These are phyloP conservation scores for Archocentrus centrarchus DNA, from an alignment of 2,113 vertebrate genomes.

Conservation along the genomic window DNA sequence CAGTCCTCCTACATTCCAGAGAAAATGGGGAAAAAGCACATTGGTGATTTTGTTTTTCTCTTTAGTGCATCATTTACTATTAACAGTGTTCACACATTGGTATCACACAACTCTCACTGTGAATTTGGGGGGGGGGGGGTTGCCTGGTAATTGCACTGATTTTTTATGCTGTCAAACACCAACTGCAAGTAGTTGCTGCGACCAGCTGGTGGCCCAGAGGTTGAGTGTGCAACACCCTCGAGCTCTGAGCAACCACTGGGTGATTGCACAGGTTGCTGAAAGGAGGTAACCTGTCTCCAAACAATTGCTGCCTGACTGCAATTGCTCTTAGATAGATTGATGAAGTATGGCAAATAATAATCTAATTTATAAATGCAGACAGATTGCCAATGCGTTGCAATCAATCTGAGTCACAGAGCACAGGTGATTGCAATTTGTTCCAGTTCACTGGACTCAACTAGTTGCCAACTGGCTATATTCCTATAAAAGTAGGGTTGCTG, in stretches of 20 bases:
- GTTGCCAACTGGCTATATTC: too few relatives aligned
- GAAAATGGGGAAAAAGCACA: background rate
- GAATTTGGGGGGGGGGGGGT: too few relatives aligned
- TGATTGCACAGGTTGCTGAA: background rate
- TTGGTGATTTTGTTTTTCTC: background rate
- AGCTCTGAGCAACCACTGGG: too few relatives aligned
- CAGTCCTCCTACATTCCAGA: background rate
- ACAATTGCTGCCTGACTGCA: background rate
- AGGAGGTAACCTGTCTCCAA: background rate
- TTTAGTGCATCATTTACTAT: background rate
- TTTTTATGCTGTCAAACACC: background rate
- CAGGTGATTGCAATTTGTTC: background rate
- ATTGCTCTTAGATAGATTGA: background rate
- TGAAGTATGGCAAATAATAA: background rate
- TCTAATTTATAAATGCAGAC: background rate
- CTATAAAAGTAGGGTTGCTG: too few relatives aligned
- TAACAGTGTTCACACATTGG: background rate
- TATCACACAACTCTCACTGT: slow-evolving; percentile 14
- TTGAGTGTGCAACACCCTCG: background rate
- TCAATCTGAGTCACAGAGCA: background rate
- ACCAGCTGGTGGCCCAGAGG: background rate
- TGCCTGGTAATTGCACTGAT: background rate
- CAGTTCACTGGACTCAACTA: too few relatives aligned
- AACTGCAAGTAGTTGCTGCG: background rate
- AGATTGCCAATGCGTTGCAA: background rate